Conservation (phyloP, 1,140 invertebrate species). For the Danaus melanippus region DNA sequence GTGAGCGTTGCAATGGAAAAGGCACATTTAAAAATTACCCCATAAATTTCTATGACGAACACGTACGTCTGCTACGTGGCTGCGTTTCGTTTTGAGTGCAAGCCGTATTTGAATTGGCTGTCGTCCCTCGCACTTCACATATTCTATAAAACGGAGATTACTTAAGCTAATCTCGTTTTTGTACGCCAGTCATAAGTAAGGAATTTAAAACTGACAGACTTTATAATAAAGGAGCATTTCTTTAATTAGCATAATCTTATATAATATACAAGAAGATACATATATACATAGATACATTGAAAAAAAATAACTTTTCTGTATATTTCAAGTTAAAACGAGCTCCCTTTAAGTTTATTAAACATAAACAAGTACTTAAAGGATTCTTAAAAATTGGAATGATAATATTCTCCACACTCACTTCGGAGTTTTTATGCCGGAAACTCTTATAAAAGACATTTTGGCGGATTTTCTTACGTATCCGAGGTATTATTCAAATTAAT, state of each 20-base stretch:
- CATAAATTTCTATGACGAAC: constrained; percentile 63
- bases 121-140: constrained; percentile 34
- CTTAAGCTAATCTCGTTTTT: constrained; percentile 63
- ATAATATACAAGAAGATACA: no score
- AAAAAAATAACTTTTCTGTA: no score
- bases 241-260: no score
- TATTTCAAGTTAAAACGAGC: constrained; percentile 26
- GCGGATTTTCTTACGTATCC: constrained; percentile 53
- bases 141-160: constrained; percentile 42
- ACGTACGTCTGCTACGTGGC: constrained; percentile 39
- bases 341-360: constrained; percentile 35
- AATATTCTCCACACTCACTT: constrained; percentile 27
- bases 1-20: constrained; percentile 58
- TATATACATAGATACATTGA: no score
- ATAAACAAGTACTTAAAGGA: constrained; percentile 40
- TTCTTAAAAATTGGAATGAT: constrained; percentile 44
- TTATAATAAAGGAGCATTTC: no score
- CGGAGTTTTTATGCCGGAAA: constrained; percentile 46
- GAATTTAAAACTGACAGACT: no score
- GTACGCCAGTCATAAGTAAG: constrained; percentile 33
- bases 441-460: constrained; percentile 65
- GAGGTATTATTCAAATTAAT: constrained; percentile 69
- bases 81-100: constrained; percentile 42
- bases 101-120: constrained; percentile 45
- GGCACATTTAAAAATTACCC: constrained; percentile 65